Percentiles rank a stretch among this genome's conserved stretches.
Evolutionary conservation across 2,797 vertebrate species (phyloP).

Genomic region (Erethizon dorsatum): DNA sequence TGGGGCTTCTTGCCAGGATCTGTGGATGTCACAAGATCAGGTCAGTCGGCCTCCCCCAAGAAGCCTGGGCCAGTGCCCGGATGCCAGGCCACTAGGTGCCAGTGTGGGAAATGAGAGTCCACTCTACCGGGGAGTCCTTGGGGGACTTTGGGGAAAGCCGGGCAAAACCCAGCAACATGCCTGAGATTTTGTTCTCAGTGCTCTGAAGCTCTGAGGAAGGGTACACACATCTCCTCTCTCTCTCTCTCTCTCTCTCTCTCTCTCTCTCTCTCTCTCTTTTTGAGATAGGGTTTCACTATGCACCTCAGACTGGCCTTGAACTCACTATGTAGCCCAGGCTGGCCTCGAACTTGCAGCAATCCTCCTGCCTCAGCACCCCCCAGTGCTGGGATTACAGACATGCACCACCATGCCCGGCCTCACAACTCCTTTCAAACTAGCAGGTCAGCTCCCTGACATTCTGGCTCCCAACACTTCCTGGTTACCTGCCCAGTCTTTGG

Average conservation of each 20-base stretch:
- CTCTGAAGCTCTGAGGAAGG: background rate
- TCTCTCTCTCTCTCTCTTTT: too few relatives aligned
- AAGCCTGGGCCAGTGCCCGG: conserved; percentile 55
- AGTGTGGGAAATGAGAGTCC: background rate
- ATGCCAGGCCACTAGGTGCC: background rate
- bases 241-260: too few relatives aligned
- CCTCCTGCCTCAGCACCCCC: background rate
- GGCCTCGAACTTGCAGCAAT: background rate
- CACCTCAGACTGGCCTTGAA: background rate
- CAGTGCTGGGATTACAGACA: background rate
- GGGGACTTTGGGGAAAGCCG: background rate
- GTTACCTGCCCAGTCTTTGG: background rate
- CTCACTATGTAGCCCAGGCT: background rate
- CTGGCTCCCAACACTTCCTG: background rate
- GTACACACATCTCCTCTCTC: background rate
- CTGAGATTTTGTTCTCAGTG: background rate
- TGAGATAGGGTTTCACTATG: too few relatives aligned
- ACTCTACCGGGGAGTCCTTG: background rate
- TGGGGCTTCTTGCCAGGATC: conserved; percentile 67
- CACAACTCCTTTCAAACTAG: background rate
- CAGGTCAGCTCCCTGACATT: background rate
- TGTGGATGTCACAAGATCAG: conserved; percentile 61
- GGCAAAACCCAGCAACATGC: background rate
- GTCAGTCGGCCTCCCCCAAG: conserved; percentile 30
- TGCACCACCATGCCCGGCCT: background rate